phyloP scores from a whole-genome alignment of 2,888 invertebrate species.

The Bembecia ichneumoniformis region DNA sequence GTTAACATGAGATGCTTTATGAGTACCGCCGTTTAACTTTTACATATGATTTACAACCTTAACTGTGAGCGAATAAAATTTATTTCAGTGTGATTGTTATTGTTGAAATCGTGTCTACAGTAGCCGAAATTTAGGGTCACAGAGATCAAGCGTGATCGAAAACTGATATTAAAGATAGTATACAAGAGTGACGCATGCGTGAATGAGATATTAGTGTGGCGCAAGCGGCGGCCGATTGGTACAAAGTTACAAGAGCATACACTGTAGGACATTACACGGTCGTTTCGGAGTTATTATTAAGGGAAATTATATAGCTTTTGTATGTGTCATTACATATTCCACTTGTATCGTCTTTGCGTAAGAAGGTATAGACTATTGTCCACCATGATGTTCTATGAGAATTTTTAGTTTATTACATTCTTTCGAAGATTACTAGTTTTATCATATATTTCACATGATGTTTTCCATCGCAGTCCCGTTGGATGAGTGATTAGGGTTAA shows the following conservation, averaged over 20 bases:
- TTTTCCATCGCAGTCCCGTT: too few species aligned
- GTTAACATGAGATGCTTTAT: constrained; percentile 56
- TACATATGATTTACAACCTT: constrained; percentile 16
- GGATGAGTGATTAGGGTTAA: too few species aligned
- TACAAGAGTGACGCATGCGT: constrained; percentile 58
- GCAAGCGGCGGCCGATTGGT: constrained; percentile 26
- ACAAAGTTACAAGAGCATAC: constrained; percentile 26
- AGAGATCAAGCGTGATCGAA: constrained; percentile 65
- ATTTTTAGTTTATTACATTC: background rate
- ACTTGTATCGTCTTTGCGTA: too few species aligned
- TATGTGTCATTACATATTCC: too few species aligned
- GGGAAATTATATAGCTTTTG: too few species aligned
- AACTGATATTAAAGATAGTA: constrained; percentile 64
- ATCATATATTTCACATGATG: too few species aligned
- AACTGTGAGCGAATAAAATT: constrained; percentile 15
- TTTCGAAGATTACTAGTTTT: background rate
- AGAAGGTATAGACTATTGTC: too few species aligned
- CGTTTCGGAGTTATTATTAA: too few species aligned
- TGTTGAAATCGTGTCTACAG: constrained; percentile 58
- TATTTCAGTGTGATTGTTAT: constrained; percentile 19
- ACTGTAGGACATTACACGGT: background rate
- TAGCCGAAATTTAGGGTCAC: constrained; percentile 67
- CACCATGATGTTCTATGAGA: too few species aligned
- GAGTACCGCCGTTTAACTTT: constrained; percentile 24
- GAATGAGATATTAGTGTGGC: constrained; percentile 61